These are phyloP conservation scores for Nephrotoma appendiculata DNA, from an alignment of 2,888 invertebrate genomes.

Conservation along the genomic window DNA sequence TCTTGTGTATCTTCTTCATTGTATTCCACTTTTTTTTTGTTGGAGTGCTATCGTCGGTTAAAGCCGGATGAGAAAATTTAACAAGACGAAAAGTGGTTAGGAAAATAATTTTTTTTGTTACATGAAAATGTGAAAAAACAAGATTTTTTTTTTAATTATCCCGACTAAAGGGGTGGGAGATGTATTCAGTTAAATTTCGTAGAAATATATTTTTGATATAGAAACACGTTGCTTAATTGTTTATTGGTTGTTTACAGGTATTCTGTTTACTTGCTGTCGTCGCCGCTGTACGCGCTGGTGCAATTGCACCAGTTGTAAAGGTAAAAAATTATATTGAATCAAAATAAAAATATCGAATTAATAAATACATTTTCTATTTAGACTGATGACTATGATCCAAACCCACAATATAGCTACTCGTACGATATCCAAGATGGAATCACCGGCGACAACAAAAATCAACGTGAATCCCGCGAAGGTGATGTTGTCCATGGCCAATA, in stretches of 20 bases:
- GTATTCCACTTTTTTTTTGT: background rate
- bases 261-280: background rate
- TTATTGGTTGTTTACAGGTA: background rate
- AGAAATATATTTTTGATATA: background rate
- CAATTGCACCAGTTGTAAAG: background rate
- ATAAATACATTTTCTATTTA: background rate
- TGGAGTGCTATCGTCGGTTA: background rate
- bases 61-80: background rate
- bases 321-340: background rate
- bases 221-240: background rate
- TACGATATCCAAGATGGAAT: conserved; percentile 36
- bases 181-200: background rate
- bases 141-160: background rate
- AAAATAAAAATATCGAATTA: too few relatives aligned
- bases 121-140: background rate
- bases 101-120: background rate
- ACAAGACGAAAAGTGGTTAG: background rate
- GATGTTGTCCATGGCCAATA: conserved; percentile 41
- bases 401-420: conserved; percentile 40
- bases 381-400: conserved; percentile 31
- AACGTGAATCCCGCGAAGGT: conserved; percentile 37
- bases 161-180: background rate
- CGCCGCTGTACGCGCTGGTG: background rate
- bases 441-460: conserved; percentile 40
- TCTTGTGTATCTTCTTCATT: background rate